Conservation (phyloP, 2,888 invertebrate species). For the Cephonodes hylas region DNA sequence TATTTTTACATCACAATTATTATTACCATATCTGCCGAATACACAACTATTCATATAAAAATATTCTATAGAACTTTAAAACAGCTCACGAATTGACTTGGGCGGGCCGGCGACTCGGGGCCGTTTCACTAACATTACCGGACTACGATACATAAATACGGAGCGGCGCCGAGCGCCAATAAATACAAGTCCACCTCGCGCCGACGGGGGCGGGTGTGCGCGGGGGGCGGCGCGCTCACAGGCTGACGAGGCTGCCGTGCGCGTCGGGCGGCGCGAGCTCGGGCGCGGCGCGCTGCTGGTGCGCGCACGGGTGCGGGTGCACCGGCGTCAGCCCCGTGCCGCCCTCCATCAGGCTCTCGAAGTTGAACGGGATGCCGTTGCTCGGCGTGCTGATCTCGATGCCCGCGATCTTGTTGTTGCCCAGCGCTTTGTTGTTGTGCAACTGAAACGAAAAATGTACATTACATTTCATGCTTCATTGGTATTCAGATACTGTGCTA, state of each 20-base stretch:
- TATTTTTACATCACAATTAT: conserved; percentile 76
- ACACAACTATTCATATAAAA: conserved; percentile 70
- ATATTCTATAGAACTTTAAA: conserved; percentile 64
- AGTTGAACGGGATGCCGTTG: conserved; percentile 92
- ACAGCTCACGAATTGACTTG: conserved; percentile 73
- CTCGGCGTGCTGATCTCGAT: conserved; percentile 94
- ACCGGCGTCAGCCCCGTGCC: conserved; percentile 96
- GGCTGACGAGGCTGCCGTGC: conserved; percentile 89
- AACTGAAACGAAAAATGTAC: conserved; percentile 49
- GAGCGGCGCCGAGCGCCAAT: conserved; percentile 69
- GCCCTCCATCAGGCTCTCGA: conserved; percentile 95
- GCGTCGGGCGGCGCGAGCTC: conserved; percentile 84
- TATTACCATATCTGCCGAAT: conserved; percentile 61
- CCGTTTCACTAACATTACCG: conserved; percentile 34
- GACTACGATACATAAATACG: conserved; percentile 62
- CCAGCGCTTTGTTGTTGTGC: conserved; percentile 71
- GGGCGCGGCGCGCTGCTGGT: conserved; percentile 87
- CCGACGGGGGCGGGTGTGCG: neutral
- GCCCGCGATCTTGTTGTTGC: conserved; percentile 85
- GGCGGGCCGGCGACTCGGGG: conserved; percentile 49
- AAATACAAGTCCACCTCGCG: conserved; percentile 40
- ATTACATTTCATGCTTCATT: conserved; percentile 9
- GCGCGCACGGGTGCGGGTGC: conserved; percentile 87
- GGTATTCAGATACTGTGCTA: neutral
- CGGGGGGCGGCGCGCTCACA: conserved; percentile 79